Percentiles rank a stretch among this genome's conserved stretches.
Evolutionary conservation across 2,113 vertebrate genomes (phyloP).

Genomic region (Gnathonemus echidnorhynchus): DNA sequence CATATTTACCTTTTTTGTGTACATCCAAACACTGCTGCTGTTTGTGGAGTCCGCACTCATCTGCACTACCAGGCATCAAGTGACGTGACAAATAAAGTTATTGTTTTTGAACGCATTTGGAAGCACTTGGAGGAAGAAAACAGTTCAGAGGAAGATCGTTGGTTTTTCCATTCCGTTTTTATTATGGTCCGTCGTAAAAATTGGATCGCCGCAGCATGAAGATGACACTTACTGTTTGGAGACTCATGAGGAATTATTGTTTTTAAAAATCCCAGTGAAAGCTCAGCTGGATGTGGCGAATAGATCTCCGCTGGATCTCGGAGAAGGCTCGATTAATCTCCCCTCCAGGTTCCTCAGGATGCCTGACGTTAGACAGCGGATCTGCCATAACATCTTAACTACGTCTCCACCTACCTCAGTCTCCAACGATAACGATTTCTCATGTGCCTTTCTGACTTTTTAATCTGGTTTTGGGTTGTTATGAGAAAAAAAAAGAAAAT

Average conservation of each 20-base stretch:
- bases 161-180: background rate
- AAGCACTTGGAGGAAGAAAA: background rate
- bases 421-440: background rate
- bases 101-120: background rate
- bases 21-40: background rate
- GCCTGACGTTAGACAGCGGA: background rate
- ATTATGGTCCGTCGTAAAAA: background rate
- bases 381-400: background rate
- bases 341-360: background rate
- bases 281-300: background rate
- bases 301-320: background rate
- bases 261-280: background rate
- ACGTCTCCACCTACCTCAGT: background rate
- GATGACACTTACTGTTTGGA: background rate
- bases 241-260: background rate
- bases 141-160: background rate
- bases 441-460: background rate
- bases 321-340: background rate
- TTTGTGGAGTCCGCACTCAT: background rate
- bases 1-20: background rate
- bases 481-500: background rate
- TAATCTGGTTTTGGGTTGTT: background rate
- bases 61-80: background rate
- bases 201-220: background rate
- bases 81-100: background rate